Conservation (phyloP, 2,888 invertebrate species). For the Eilema griseolum region DNA sequence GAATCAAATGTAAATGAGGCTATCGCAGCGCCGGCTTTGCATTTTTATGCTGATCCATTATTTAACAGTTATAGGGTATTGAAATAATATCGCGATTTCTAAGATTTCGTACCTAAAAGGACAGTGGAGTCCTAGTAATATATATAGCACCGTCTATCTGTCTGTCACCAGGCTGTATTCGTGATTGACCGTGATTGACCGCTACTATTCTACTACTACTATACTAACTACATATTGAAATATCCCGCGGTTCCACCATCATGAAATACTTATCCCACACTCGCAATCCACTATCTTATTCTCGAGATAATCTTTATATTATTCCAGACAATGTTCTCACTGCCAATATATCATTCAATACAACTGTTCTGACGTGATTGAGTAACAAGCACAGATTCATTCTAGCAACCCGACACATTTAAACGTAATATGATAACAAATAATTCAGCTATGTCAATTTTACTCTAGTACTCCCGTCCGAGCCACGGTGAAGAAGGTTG, state of each 20-base stretch:
- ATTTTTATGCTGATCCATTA: conserved; percentile 26
- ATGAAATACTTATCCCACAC: too few relatives aligned
- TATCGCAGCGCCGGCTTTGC: conserved; percentile 20
- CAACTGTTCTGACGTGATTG: background rate
- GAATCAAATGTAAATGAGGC: conserved; percentile 24
- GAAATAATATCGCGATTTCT: background rate
- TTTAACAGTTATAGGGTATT: background rate
- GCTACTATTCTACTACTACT: too few relatives aligned
- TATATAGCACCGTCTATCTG: too few relatives aligned
- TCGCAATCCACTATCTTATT: too few relatives aligned
- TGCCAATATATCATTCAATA: background rate
- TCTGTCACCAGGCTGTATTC: too few relatives aligned
- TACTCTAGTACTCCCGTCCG: background rate
- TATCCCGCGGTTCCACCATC: too few relatives aligned
- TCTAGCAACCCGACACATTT: background rate
- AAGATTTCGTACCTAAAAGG: too few relatives aligned
- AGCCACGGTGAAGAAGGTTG: background rate
- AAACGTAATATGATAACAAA: background rate
- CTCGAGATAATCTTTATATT: too few relatives aligned
- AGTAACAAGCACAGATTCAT: background rate
- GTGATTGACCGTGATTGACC: too few relatives aligned
- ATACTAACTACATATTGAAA: too few relatives aligned
- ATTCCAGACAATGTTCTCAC: background rate
- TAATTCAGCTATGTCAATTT: background rate
- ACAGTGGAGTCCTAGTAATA: too few relatives aligned